Conservation (phyloP, 2,888 invertebrate genomes). For the Apamea monoglypha region DNA sequence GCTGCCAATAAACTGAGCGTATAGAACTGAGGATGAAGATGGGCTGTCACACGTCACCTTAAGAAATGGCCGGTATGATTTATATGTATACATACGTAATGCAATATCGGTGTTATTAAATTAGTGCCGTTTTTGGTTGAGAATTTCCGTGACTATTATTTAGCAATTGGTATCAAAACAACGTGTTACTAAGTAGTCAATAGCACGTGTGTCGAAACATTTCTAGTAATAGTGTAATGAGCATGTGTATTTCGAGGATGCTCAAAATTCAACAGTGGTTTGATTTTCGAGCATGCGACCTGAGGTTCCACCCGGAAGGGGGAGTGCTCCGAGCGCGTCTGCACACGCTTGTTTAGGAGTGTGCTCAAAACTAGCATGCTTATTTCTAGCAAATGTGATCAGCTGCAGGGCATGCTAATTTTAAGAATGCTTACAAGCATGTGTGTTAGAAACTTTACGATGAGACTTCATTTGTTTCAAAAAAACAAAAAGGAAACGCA, state of each 20-base stretch:
- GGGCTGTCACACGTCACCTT: slow-evolving; percentile 58
- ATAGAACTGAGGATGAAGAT: slow-evolving; percentile 62
- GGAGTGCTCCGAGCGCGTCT: neutral
- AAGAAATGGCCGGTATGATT: slow-evolving; percentile 57
- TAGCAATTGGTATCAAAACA: neutral
- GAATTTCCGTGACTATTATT: slow-evolving; percentile 2
- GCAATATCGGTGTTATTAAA: slow-evolving; percentile 40
- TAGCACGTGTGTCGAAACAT: neutral
- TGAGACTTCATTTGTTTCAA: neutral
- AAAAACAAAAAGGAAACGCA: neutral
- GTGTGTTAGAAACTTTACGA: neutral
- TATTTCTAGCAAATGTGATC: neutral
- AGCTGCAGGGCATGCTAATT: neutral
- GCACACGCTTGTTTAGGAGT: neutral
- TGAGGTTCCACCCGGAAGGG: neutral
- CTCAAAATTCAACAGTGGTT: neutral
- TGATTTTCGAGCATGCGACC: neutral
- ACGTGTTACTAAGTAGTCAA: neutral
- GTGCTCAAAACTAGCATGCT: neutral
- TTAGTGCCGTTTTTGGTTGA: slow-evolving; percentile 24
- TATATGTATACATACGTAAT: slow-evolving; percentile 50
- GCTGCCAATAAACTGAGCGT: slow-evolving; percentile 65
- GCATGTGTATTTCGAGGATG: neutral
- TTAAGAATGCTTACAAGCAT: neutral
- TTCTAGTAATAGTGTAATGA: too few relatives aligned